Evolutionary conservation across 2,888 invertebrate genomes (phyloP).

Genomic region (Cartodere bifasciata): DNA sequence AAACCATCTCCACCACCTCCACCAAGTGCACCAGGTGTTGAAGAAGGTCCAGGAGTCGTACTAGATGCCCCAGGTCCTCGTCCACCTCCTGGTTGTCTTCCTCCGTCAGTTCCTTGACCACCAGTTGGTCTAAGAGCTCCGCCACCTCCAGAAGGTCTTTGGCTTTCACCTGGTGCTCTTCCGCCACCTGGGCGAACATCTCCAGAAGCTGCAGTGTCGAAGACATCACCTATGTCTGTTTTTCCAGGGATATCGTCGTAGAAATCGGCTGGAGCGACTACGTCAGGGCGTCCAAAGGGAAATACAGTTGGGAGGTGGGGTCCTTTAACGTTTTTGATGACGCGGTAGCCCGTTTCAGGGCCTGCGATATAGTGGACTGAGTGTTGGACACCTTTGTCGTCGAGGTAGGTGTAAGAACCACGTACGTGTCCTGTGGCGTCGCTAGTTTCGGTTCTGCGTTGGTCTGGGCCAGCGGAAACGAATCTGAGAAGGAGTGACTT

Average conservation of each 20-base stretch:
- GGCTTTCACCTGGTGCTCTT: slow-evolving; percentile 1
- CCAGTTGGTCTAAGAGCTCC: slow-evolving; percentile 9
- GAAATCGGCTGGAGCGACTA: slow-evolving; percentile 34
- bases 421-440: slow-evolving; percentile 59
- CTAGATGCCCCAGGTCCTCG: slow-evolving; percentile 8
- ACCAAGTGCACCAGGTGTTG: too few species aligned
- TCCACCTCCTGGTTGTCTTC: slow-evolving; percentile 7
- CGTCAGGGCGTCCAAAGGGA: slow-evolving; percentile 39
- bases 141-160: neutral
- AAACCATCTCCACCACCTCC: too few species aligned
- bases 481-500: slow-evolving; percentile 45
- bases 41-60: slow-evolving; percentile 4
- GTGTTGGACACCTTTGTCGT: slow-evolving; percentile 63
- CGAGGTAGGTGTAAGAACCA: slow-evolving; percentile 66
- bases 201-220: slow-evolving; percentile 44
- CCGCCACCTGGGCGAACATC: slow-evolving; percentile 27
- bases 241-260: slow-evolving; percentile 25
- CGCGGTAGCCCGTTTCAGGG: slow-evolving; percentile 63
- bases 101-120: slow-evolving; percentile 3
- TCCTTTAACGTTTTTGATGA: slow-evolving; percentile 57
- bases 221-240: slow-evolving; percentile 22
- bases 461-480: slow-evolving; percentile 64
- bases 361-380: slow-evolving; percentile 71
- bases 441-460: slow-evolving; percentile 59
- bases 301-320: slow-evolving; percentile 49